Percentiles rank a stretch among this genome's conserved stretches.
These are phyloP conservation scores for Macropus fuliginosus DNA, from an alignment of 2,797 vertebrate species.

Conservation along the genomic window DNA sequence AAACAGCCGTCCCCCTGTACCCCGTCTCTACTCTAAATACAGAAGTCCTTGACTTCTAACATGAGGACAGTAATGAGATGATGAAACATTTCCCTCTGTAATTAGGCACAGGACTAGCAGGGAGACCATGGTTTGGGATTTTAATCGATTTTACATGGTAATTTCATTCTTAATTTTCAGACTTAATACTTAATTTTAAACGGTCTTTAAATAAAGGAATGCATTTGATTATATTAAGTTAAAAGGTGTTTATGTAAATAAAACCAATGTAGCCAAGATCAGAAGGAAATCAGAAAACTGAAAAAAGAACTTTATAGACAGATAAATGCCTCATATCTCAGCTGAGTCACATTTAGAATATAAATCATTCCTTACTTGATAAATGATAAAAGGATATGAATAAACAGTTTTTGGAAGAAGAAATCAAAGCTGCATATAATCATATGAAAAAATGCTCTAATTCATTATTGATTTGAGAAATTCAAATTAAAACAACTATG, in stretches of 20 bases:
- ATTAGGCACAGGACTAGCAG: constrained; percentile 1
- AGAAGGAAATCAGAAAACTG: background rate
- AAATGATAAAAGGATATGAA: background rate
- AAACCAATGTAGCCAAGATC: background rate
- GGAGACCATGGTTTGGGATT: background rate
- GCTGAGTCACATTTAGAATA: background rate
- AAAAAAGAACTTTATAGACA: background rate
- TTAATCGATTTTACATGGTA: constrained; percentile 37
- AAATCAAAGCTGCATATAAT: background rate
- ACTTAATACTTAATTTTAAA: background rate
- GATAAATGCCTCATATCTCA: background rate
- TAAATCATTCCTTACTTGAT: background rate
- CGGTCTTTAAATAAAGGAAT: constrained; percentile 24
- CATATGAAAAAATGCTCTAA: background rate
- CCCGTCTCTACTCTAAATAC: constrained; percentile 20
- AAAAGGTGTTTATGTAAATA: background rate
- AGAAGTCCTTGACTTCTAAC: constrained; percentile 45
- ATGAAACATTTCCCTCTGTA: constrained; percentile 26
- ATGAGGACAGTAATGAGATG: background rate
- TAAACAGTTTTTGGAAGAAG: background rate
- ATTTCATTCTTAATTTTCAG: constrained; percentile 24
- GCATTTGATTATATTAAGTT: background rate
- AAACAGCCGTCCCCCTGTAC: background rate
- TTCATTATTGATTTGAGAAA: background rate
- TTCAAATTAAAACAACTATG: background rate